Percentiles rank a stretch among this genome's conserved stretches.
phyloP scores from a whole-genome alignment of 2,113 vertebrate species.

The Panthera tigris region DNA sequence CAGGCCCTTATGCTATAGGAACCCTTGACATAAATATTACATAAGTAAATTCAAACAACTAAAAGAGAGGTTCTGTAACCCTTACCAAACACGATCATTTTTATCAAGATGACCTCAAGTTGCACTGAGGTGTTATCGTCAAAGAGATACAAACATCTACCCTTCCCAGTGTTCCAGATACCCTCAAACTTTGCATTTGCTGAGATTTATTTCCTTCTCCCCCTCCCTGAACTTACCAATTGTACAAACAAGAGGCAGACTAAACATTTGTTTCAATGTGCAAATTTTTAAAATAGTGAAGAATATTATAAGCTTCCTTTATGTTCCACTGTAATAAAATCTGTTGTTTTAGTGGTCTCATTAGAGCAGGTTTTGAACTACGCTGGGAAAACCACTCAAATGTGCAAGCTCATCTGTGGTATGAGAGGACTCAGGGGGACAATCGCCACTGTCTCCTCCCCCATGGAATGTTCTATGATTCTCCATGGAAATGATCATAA shows the following conservation, averaged over 20 bases:
- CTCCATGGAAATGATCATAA: conserved; percentile 53
- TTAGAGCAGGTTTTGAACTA: conserved; percentile 59
- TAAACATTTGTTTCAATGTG: conserved; percentile 57
- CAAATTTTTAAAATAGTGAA: conserved; percentile 57
- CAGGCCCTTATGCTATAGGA: not conserved
- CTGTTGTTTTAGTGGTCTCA: conserved; percentile 60
- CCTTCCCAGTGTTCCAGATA: not conserved
- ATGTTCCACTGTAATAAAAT: conserved; percentile 58
- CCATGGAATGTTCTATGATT: conserved; percentile 21
- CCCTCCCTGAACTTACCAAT: not conserved
- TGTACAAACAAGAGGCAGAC: conserved; percentile 38
- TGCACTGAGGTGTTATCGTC: not conserved
- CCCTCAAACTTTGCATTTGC: not conserved
- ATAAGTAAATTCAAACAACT: not conserved
- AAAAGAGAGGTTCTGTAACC: not conserved
- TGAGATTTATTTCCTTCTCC: not conserved
- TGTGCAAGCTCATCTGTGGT: conserved; percentile 46
- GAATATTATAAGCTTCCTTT: conserved; percentile 42
- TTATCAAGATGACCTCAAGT: conserved; percentile 24
- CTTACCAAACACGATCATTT: not conserved
- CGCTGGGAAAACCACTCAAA: conserved; percentile 40
- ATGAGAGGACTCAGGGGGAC: conserved; percentile 8
- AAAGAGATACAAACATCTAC: not conserved
- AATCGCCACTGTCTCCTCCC: not conserved
- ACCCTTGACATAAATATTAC: not conserved